phyloP scores from a whole-genome alignment of 2,888 invertebrate species.

The Drosophila stalkeri region DNA sequence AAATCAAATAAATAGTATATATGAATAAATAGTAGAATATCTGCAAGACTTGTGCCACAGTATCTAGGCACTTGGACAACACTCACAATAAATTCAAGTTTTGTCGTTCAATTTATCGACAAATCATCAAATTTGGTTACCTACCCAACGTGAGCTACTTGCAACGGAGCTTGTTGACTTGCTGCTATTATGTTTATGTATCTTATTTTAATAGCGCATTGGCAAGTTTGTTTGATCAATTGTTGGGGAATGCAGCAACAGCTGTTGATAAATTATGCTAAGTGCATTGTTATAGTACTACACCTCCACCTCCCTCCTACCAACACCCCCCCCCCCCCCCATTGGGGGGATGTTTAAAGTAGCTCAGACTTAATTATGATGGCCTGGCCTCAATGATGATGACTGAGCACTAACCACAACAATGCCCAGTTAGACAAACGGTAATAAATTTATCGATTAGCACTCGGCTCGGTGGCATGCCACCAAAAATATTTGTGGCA shows the following conservation, averaged over 20 bases:
- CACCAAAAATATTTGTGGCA: conserved; percentile 38
- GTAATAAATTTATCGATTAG: conserved; percentile 71
- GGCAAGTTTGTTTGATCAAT: conserved; percentile 82
- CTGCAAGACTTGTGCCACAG: neutral
- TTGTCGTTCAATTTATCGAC: conserved; percentile 70
- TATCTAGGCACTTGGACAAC: conserved; percentile 1
- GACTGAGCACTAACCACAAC: conserved; percentile 29
- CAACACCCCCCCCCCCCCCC: neutral
- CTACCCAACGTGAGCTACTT: conserved; percentile 52
- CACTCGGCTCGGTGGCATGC: conserved; percentile 34
- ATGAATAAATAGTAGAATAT: no score
- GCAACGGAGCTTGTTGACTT: conserved; percentile 10
- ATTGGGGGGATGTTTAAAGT: conserved; percentile 14
- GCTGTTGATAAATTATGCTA: conserved; percentile 57
- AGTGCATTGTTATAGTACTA: no score
- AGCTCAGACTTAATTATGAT: conserved; percentile 28
- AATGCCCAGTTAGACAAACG: conserved; percentile 54
- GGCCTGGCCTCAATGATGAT: conserved; percentile 63
- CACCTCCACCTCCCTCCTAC: neutral
- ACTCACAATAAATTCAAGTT: neutral
- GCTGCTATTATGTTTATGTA: conserved; percentile 56
- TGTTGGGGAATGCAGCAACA: conserved; percentile 41
- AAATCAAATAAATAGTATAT: no score
- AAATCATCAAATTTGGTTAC: conserved; percentile 74
- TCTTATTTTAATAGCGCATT: conserved; percentile 47